Percentiles rank a stretch among this genome's conserved stretches.
These are phyloP conservation scores for Chrosomus eos DNA, from an alignment of 2,797 vertebrate genomes.

Conservation along the genomic window DNA sequence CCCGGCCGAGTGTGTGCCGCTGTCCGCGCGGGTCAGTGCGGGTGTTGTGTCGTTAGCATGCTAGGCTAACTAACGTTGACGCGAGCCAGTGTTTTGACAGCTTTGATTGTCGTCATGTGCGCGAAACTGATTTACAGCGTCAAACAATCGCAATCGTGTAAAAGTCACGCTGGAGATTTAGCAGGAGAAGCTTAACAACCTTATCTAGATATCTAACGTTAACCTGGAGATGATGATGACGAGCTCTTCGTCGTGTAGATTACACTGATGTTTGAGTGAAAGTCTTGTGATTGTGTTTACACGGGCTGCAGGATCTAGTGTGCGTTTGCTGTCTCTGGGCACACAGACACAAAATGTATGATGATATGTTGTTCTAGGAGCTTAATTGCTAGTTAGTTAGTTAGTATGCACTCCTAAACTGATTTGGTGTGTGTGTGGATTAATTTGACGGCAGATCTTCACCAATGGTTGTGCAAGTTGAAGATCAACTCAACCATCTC, in stretches of 20 bases:
- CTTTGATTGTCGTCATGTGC: slow-evolving; percentile 23
- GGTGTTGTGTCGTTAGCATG: neutral
- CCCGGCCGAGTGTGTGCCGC: neutral
- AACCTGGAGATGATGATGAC: neutral
- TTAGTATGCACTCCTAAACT: neutral
- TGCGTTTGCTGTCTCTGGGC: neutral
- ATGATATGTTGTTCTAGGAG: neutral
- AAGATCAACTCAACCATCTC: slow-evolving; percentile 63
- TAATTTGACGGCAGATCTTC: slow-evolving; percentile 59
- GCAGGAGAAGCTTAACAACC: neutral
- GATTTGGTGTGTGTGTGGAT: neutral
- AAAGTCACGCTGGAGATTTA: neutral
- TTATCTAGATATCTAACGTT: neutral
- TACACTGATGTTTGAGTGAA: neutral
- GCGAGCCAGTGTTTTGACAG: slow-evolving; percentile 39
- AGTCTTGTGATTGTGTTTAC: neutral
- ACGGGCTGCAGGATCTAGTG: neutral
- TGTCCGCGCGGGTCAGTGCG: neutral
- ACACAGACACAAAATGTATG: neutral
- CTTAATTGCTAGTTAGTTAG: neutral
- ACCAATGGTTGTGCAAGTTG: slow-evolving; percentile 67
- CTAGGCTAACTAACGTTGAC: neutral
- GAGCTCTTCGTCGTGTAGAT: slow-evolving; percentile 2
- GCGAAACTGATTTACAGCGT: slow-evolving; percentile 19
- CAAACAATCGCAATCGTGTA: neutral